A percentile compares a stretch with the other conserved stretches of the same genome.
phyloP scores from a whole-genome alignment of 1,140 invertebrate species.

The Lepidurus apus region DNA sequence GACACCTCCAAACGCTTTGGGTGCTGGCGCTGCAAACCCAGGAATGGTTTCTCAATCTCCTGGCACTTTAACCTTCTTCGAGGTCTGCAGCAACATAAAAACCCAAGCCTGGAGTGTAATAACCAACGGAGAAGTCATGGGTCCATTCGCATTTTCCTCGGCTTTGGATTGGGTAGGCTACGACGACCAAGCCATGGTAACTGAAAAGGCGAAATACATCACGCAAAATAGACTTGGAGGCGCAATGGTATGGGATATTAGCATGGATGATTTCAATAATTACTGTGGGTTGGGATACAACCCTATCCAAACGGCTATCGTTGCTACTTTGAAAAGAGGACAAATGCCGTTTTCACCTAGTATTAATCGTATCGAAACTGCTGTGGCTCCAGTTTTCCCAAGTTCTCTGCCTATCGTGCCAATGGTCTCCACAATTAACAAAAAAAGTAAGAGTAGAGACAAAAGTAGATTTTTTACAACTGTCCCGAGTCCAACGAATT shows the following conservation, averaged over 20 bases:
- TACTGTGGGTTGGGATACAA: constrained; percentile 39
- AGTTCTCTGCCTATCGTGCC: no score
- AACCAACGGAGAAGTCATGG: constrained; percentile 8
- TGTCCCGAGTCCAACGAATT: not conserved
- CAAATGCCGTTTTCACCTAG: not conserved
- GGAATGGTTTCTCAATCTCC: constrained; percentile 34
- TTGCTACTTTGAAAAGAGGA: not conserved
- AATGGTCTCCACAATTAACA: not conserved
- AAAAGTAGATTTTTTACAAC: not conserved
- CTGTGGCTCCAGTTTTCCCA: not conserved
- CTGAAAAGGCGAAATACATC: constrained; percentile 37
- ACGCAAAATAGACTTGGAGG: constrained; percentile 35
- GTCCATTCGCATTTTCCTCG: constrained; percentile 27
- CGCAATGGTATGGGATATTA: constrained; percentile 40
- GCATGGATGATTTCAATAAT: constrained; percentile 36
- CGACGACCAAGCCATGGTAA: constrained; percentile 37
- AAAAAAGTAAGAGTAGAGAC: not conserved
- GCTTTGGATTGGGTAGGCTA: constrained; percentile 37
- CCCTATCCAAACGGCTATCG: constrained; percentile 42
- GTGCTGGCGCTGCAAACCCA: constrained; percentile 30
- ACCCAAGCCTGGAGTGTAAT: constrained; percentile 35
- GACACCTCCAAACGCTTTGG: constrained; percentile 29
- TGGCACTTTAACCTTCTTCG: constrained; percentile 38
- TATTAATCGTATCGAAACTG: not conserved
- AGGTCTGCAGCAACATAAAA: constrained; percentile 36